Base-by-base conservation (phyloP, 2,888 invertebrate species). In the Chymomyza fuscimana region DNA sequence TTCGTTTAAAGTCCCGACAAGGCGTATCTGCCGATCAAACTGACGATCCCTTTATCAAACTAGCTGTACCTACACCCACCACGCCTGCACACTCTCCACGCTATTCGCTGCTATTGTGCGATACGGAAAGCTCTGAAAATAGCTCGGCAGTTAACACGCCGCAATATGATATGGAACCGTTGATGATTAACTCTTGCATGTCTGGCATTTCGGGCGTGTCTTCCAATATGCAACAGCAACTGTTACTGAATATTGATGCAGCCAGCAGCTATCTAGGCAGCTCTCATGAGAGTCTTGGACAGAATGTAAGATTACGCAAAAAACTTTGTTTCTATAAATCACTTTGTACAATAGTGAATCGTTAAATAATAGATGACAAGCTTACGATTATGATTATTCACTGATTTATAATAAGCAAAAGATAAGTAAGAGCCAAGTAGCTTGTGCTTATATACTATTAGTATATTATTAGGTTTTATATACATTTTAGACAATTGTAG, bases 111-210 rank as follows among this genome's bases (percentile, higher is more conserved):
- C 79, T 92, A 61, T 81, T 92, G 29, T 91, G 92, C 63, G 92
- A 92, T 52, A 92, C 92, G 25, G 83, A 84, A 40, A 92, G 92
- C 71, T 92, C 92, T 1, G 92, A 92, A 69, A 91, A 91, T 65
- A 92, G 92, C 74, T 92, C 92, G 50, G 89, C 92, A 2, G 90
- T 92, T 4, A 92, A 90, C 78, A 92, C 92, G 4, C 92, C 92
- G 5, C 89, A 91, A 54, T 92, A 91, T 74, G 92, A 92, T 72
- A 84, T 91, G 82, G 92, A 92, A 65, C 90, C 91, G 0, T 73
- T 90, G 22, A 90, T 90, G 90, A 67, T 89, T 58, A 81, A 78
- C 36, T 90, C 90, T 0, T 78, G 76, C 2, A 89, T 90, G 86
- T 90, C 90, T 0, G 86, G 87, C 9, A 70, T 89, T 9, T 89